Evolutionary conservation across 1,140 invertebrate genomes (phyloP).

Genomic region (Eupristina koningsbergeri): DNA sequence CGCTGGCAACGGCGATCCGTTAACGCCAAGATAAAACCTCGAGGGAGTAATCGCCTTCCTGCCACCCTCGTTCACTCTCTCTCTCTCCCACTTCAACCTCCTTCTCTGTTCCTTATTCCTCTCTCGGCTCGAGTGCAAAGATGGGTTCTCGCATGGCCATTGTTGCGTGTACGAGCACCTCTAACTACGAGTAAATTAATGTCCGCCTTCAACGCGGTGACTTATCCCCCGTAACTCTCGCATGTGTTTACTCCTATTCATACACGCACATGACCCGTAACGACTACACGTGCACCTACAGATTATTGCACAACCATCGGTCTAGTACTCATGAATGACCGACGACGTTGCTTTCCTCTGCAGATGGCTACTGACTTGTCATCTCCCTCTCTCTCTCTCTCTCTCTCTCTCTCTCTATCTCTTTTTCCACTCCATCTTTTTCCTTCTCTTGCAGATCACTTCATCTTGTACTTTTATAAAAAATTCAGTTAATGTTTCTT

Average conservation of each 20-base stretch:
- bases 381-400: background rate
- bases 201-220: constrained; percentile 65
- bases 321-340: constrained; percentile 13
- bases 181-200: constrained; percentile 66
- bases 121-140: background rate
- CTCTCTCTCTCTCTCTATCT: too few species aligned
- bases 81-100: background rate
- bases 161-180: constrained; percentile 49
- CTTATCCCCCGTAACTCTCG: constrained; percentile 57
- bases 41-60: constrained; percentile 63
- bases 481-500: too few species aligned
- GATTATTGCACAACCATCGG: background rate
- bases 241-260: too few species aligned
- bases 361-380: background rate
- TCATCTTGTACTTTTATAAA: too few species aligned
- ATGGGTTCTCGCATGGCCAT: background rate
- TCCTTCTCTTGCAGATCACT: too few species aligned
- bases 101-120: background rate
- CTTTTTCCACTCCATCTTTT: too few species aligned
- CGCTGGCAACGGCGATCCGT: constrained; percentile 64
- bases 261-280: background rate
- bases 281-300: background rate
- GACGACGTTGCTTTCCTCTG: background rate
- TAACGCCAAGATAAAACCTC: constrained; percentile 64
- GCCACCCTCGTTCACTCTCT: background rate